Evolutionary conservation across 2,888 invertebrate genomes (phyloP), one percentile per base, ranked within the genome.

Genomic region (Antheraea yamamai): DNA sequence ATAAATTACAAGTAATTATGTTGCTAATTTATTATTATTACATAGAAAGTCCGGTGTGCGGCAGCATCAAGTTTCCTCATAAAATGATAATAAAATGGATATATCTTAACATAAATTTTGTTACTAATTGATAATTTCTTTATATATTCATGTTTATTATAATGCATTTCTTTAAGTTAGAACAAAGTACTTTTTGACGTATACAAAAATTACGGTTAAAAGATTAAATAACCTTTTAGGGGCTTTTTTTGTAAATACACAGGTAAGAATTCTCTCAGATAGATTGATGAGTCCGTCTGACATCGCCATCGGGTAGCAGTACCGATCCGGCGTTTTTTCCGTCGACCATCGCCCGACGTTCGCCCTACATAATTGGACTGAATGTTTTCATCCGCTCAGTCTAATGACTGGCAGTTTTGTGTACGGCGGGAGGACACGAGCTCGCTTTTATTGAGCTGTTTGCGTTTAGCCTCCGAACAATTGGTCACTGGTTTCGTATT

Each of bases 401-500:
- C 89, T 94, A 93, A 94, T 93, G 93, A 93, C 94, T 91, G 91
- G 91, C 92, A 91, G 89, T 92, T 93, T 89, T 93, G 91, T 94
- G 93, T 92, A 90, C 91, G 87, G 88, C 88, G 90, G 88, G 91
- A 92, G 88, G 91, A 92, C 92, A 89, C 83, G 85, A 35, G 35
- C 70, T 87, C 85, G 85, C 84, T 89, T 89, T 92, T 92, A 92
- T 92, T 90, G 91, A 92, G 90, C 88, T 88, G 89, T 92, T 92
- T 91, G 89, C 85, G 88, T 89, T 88, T 87, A 88, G 86, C 85
- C 85, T 81, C 83, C 81, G 83, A 85, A 88, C 84, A 86, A 84
- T 86, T 86, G 68, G 74, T 52, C 68, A 70, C 61, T 72, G 71
- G 71, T 75, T 75, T 64, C 71, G 20, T 23, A 61, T 14, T 52